A percentile compares a stretch with the other conserved stretches of the same genome.
Evolutionary conservation across 37 sponge, comb jelly and placozoan genomes (phyloP).

Genomic region (Oscarella lobularis): DNA sequence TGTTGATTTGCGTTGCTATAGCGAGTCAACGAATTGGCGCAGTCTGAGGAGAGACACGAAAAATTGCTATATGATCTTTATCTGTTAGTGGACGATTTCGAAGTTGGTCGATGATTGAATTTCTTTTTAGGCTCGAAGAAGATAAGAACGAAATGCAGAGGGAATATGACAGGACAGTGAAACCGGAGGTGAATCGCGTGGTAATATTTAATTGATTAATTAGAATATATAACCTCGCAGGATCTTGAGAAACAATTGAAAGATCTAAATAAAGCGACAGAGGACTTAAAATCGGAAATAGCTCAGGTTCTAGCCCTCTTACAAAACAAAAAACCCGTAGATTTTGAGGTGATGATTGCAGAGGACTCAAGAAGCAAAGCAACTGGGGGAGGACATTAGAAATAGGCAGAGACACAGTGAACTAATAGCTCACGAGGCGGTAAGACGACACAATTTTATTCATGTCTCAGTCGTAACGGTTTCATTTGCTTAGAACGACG

Average conservation of each 20-base stretch:
- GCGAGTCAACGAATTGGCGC: background rate
- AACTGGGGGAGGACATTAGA: background rate
- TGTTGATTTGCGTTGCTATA: background rate
- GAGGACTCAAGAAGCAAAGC: background rate
- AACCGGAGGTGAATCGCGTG: constrained; percentile 1
- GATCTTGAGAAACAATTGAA: background rate
- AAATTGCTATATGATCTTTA: constrained; percentile 1
- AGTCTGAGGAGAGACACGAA: background rate
- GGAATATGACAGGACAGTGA: constrained; percentile 1
- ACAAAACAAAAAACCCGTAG: too few species aligned
- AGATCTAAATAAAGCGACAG: background rate
- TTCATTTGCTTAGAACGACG: too few species aligned
- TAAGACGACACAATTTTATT: too few species aligned
- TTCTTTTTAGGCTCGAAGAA: constrained; percentile 1
- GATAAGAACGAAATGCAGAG: background rate
- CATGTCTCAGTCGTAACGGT: too few species aligned
- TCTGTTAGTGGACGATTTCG: background rate
- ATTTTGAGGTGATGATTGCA: too few species aligned
- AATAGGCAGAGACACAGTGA: background rate
- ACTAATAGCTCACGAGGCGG: background rate
- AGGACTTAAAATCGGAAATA: background rate
- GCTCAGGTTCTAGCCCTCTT: too few species aligned
- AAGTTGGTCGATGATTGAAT: background rate
- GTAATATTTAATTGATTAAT: background rate
- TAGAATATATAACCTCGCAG: background rate